These are phyloP conservation scores for Choristoneura rosaceana DNA, from an alignment of 2,888 invertebrate genomes.

Conservation along the genomic window DNA sequence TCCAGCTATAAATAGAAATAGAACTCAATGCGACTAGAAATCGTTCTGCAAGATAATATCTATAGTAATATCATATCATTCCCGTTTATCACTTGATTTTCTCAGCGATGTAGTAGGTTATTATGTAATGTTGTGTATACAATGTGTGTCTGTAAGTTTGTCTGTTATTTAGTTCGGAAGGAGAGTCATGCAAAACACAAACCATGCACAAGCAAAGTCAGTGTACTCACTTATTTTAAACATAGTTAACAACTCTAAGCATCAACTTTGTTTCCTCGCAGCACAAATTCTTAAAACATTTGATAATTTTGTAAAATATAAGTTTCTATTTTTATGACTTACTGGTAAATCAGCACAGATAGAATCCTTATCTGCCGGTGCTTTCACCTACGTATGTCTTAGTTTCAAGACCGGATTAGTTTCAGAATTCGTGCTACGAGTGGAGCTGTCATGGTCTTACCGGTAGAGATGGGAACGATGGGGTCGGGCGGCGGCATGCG, in stretches of 20 bases:
- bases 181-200: constrained; percentile 40
- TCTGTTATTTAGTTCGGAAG: constrained; percentile 45
- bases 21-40: background rate
- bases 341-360: too few relatives aligned
- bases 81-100: background rate
- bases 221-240: constrained; percentile 18
- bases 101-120: background rate
- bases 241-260: constrained; percentile 7
- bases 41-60: background rate
- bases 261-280: background rate
- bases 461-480: constrained; percentile 61
- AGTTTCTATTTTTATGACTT: too few relatives aligned
- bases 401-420: too few relatives aligned
- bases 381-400: too few relatives aligned
- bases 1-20: background rate
- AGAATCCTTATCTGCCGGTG: too few relatives aligned
- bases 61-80: background rate
- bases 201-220: constrained; percentile 54
- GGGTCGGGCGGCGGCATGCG: constrained; percentile 42
- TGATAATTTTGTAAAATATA: too few relatives aligned
- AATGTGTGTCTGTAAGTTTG: background rate
- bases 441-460: constrained; percentile 61
- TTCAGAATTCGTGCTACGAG: constrained; percentile 13
- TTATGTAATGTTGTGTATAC: background rate
- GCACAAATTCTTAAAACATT: constrained; percentile 33